phyloP scores from a whole-genome alignment of 2,113 vertebrate species.

The Athene noctua region DNA sequence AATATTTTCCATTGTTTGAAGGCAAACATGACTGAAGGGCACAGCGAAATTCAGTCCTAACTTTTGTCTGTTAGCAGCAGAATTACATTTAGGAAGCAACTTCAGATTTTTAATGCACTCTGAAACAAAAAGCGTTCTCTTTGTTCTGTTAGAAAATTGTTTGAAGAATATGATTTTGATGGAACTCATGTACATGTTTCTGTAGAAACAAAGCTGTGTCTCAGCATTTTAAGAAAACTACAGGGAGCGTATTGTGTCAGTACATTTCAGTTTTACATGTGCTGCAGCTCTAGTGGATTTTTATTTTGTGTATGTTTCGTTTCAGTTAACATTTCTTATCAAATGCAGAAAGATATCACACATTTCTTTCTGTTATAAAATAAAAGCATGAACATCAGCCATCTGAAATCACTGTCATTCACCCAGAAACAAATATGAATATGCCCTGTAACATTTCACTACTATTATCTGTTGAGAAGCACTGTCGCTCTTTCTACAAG shows the following conservation, averaged over 20 bases:
- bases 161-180: not conserved
- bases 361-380: conserved; percentile 52
- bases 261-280: not conserved
- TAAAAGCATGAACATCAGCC: conserved; percentile 26
- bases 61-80: not conserved
- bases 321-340: conserved; percentile 24
- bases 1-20: not conserved
- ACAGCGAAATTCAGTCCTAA: not conserved
- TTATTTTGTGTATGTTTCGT: not conserved
- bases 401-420: conserved; percentile 44
- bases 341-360: conserved; percentile 6
- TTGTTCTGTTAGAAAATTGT: not conserved
- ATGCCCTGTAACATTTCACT: not conserved
- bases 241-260: not conserved
- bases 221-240: not conserved
- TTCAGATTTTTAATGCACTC: not conserved
- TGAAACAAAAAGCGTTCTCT: not conserved
- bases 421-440: conserved; percentile 35
- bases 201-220: not conserved
- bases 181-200: not conserved
- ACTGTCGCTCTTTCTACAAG: not conserved
- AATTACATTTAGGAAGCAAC: not conserved
- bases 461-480: conserved; percentile 51
- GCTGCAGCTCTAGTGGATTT: not conserved
- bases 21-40: not conserved